These are phyloP conservation scores for Microtus oregoni DNA, from an alignment of 2,113 vertebrate species.

Conservation along the genomic window DNA sequence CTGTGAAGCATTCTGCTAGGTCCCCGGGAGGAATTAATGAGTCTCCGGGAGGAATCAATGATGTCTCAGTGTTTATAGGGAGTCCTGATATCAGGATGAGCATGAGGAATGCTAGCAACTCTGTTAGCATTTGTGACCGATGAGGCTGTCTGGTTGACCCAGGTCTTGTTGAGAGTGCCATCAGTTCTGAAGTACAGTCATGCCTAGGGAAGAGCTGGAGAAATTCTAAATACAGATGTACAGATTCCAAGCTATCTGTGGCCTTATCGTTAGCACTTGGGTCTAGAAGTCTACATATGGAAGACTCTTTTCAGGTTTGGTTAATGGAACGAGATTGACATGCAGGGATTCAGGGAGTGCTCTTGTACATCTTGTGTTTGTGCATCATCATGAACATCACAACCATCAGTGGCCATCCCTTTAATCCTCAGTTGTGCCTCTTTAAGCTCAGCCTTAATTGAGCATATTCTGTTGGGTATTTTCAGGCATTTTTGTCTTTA, in stretches of 20 bases:
- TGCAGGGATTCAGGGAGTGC: background rate
- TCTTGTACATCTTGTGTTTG: background rate
- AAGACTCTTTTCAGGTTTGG: background rate
- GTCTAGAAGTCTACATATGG: background rate
- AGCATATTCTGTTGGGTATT: background rate
- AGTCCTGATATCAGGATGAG: background rate
- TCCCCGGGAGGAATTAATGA: background rate
- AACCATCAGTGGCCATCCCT: background rate
- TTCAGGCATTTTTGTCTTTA: background rate
- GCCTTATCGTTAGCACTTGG: background rate
- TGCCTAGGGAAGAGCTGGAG: background rate
- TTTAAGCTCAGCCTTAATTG: background rate
- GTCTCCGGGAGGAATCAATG: background rate
- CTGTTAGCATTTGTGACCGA: background rate
- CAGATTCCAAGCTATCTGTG: background rate
- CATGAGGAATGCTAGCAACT: background rate
- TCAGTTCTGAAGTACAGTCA: background rate
- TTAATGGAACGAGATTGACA: background rate
- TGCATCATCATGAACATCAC: background rate
- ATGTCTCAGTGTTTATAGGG: background rate
- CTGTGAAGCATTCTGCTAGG: background rate
- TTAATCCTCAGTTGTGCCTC: background rate
- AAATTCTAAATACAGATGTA: background rate
- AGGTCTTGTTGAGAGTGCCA: background rate
- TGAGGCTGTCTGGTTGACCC: background rate